Base-by-base conservation (phyloP, 1,140 invertebrate genomes). In the Ganaspis sp. region DNA sequence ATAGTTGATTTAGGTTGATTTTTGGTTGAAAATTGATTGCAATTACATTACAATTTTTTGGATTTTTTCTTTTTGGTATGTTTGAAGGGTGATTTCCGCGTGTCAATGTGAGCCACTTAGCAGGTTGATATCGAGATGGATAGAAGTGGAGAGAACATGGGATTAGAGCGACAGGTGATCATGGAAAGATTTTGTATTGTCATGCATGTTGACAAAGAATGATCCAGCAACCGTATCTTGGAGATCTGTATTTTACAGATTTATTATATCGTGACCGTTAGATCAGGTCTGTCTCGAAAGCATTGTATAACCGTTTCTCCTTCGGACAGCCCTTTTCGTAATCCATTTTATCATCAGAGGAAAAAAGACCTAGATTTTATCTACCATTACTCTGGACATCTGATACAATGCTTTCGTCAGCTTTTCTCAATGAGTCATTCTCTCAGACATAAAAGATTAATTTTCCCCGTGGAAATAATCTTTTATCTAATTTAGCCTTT, bases 361-460 rank as follows among this genome's bases (percentile, higher is more conserved):
- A 49, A 15, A 49, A 49, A 49, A 17, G 6, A 17, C 45, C 45
- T 49, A 15, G 45, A 49, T 49, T n/a, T 49, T 49, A 49, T 49
- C 45, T 49, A 2, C 29, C 2, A 34, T 34, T 34, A 2, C 29
- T 34, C 29, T 49, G 17, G n/a, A 49, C 45, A 49, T 17, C 45
- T 49, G 15, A 49, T 49, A 49, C 45, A 49, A 49, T 49, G n/a
- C 45, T 49, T 49, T 49, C 45, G 45, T 49, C 45, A 49, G 45
- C 45, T 49, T 49, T 49, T 49, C 45, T 49, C 45, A 49, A 49
- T 49, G 45, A 49, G 45, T 49, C 45, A 49, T 49, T 49, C 45
- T n/a, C 45, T 17, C n/a, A 49, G 45, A 49, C n/a, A 17, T 17
- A n/a, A 49, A 17, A 49, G 11, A 45, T 49, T 17, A 49, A 17